These are phyloP conservation scores for Rhingia campestris DNA, from an alignment of 2,888 invertebrate genomes.

Conservation along the genomic window DNA sequence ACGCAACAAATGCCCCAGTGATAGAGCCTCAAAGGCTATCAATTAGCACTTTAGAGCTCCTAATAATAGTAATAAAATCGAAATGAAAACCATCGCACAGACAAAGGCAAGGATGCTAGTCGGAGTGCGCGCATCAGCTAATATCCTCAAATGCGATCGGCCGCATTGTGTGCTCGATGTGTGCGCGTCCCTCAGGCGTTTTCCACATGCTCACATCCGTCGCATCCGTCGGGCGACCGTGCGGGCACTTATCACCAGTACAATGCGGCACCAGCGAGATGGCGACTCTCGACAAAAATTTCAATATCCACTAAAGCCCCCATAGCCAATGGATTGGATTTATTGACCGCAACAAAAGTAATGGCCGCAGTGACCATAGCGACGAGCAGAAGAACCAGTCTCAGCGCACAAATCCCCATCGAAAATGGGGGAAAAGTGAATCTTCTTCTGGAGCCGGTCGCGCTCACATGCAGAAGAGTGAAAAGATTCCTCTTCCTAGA, in stretches of 20 bases:
- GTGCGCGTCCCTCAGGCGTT: slow-evolving; percentile 46
- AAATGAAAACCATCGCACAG: slow-evolving; percentile 56
- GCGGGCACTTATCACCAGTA: slow-evolving; percentile 57
- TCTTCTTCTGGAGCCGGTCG: slow-evolving; percentile 29
- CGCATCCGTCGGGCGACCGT: slow-evolving; percentile 27
- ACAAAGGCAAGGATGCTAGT: slow-evolving; percentile 53
- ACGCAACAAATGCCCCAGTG: slow-evolving; percentile 62
- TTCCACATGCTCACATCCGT: background rate
- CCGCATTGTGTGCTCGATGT: slow-evolving; percentile 53
- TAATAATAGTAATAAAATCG: slow-evolving; percentile 73
- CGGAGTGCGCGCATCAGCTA: slow-evolving; percentile 24
- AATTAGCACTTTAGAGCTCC: slow-evolving; percentile 72
- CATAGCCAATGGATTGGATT: slow-evolving; percentile 74
- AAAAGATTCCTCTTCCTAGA: slow-evolving; percentile 32
- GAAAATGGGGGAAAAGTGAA: slow-evolving; percentile 66
- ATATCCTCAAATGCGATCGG: slow-evolving; percentile 64
- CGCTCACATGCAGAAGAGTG: slow-evolving; percentile 62
- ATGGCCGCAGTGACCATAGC: slow-evolving; percentile 59
- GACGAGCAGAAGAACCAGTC: slow-evolving; percentile 36
- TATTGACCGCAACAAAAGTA: slow-evolving; percentile 74
- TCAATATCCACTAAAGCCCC: slow-evolving; percentile 73
- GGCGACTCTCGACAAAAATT: slow-evolving; percentile 52
- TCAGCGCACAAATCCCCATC: slow-evolving; percentile 38
- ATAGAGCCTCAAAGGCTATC: slow-evolving; percentile 67
- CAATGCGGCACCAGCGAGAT: slow-evolving; percentile 26